Percentiles rank a stretch among this genome's conserved stretches.
These are phyloP conservation scores for Amyelois transitella DNA, from an alignment of 1,140 invertebrate genomes.

Conservation along the genomic window DNA sequence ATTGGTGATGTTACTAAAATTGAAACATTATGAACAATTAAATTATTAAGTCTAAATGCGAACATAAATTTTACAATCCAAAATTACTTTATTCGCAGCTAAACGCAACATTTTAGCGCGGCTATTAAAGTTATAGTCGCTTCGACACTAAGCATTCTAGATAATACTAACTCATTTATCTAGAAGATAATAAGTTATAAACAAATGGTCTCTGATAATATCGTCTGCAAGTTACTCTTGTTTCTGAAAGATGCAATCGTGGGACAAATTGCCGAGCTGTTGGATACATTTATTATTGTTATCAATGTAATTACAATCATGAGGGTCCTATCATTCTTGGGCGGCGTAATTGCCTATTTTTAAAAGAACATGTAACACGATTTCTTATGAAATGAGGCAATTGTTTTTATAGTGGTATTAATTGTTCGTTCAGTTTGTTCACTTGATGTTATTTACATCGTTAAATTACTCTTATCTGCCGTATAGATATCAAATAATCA, in stretches of 20 bases:
- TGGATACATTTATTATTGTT: constrained; percentile 38
- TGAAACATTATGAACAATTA: background rate
- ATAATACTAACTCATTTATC: constrained; percentile 30
- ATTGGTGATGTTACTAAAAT: background rate
- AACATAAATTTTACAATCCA: background rate
- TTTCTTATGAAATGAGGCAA: background rate
- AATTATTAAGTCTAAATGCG: background rate
- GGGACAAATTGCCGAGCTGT: constrained; percentile 37
- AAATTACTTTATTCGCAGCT: background rate
- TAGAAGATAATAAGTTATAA: constrained; percentile 34
- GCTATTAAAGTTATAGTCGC: background rate
- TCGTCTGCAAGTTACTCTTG: constrained; percentile 5
- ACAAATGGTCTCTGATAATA: constrained; percentile 43
- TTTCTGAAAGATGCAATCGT: constrained; percentile 31
- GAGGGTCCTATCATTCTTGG: background rate
- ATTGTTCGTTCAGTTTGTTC: too few species aligned
- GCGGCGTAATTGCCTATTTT: background rate
- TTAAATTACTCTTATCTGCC: too few species aligned
- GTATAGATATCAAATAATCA: too few species aligned
- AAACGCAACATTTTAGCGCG: background rate
- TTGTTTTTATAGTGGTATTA: too few species aligned
- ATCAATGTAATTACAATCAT: constrained; percentile 18
- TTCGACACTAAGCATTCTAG: background rate
- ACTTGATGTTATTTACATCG: too few species aligned
- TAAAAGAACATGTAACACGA: background rate